Evolutionary conservation across 2,797 vertebrate species (phyloP), one percentile per base, ranked within the genome.

Genomic region (Sebastes wilsoni): DNA sequence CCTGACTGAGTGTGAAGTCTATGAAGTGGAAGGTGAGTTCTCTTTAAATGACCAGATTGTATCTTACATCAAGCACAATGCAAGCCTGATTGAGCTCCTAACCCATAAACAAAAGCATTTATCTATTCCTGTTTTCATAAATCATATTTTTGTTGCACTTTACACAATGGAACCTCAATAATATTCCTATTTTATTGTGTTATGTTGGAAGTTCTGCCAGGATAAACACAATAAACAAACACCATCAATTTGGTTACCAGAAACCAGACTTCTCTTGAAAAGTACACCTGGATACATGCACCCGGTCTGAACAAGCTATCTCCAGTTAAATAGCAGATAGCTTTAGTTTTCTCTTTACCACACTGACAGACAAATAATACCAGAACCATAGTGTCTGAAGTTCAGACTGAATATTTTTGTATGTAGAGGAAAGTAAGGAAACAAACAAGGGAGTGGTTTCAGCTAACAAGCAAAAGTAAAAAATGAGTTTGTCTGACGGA

Each of bases 1-100:
- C 1, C 86, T 92, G 66, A 89, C 16, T 3, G 94, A 95, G 66
- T 89, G 92, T 82, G 93, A 95, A 76, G 92, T 90, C 46, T 95
- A 93, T 75, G 59, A 84, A 70, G 87, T 94, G 16, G 82, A 88
- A 20, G 83, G 94, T 94, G 23, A 88, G 88, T 75, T 52, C 2
- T n/a, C 2, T 12, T 0, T 10, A 20, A 61, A 36, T 1, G 34
- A 10, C 1, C 6, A 64, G 22, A 36, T 52, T 11, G 22, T n/a
- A 23, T 27, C 16, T 71, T 16, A 69, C n/a, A 46, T 59, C 30
- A 69, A 18, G 30, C 28, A 68, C 13, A 59, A 27, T 2, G 32
- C 3, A 13, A 42, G 11, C 18, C 10, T 16, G 18, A 23, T 60
- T 20, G 3, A 22, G 20, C 27, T 2, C 12, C 32, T 13, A 55